These are phyloP conservation scores for Echinometra lucunter DNA, from an alignment of 53 echinoderm and acorn worm species.

Conservation along the genomic window DNA sequence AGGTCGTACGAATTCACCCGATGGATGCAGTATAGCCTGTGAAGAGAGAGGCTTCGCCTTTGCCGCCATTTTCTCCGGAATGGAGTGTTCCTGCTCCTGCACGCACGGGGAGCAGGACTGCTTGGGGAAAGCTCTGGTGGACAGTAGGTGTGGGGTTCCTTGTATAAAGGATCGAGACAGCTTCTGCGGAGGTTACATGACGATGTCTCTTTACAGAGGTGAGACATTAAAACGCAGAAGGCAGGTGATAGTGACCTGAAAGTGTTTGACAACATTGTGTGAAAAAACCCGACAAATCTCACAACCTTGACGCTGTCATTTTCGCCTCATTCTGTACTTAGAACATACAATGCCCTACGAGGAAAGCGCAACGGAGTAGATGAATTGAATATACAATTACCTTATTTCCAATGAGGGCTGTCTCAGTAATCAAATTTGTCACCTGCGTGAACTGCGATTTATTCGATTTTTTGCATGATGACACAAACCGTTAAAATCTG, in stretches of 20 bases:
- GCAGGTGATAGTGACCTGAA: background rate
- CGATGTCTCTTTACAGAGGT: conserved; percentile 17
- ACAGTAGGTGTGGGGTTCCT: background rate
- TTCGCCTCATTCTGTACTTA: too few relatives aligned
- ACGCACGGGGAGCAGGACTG: background rate
- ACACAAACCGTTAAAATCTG: too few relatives aligned
- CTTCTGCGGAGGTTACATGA: conserved; percentile 14
- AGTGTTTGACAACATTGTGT: background rate
- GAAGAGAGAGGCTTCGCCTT: conserved; percentile 8
- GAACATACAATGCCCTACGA: too few relatives aligned
- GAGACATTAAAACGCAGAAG: background rate
- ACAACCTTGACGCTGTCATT: too few relatives aligned
- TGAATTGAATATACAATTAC: too few relatives aligned
- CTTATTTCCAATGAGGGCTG: too few relatives aligned
- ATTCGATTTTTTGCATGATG: too few relatives aligned
- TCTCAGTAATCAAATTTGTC: too few relatives aligned
- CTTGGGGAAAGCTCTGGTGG: background rate
- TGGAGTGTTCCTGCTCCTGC: background rate
- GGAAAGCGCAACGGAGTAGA: too few relatives aligned
- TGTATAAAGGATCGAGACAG: background rate
- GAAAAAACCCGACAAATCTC: too few relatives aligned
- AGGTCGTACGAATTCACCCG: background rate
- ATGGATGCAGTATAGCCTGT: background rate
- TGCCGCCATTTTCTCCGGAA: background rate
- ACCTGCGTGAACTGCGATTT: too few relatives aligned